phyloP scores from a whole-genome alignment of 2,797 vertebrate genomes.

The Poecilia wingei region DNA sequence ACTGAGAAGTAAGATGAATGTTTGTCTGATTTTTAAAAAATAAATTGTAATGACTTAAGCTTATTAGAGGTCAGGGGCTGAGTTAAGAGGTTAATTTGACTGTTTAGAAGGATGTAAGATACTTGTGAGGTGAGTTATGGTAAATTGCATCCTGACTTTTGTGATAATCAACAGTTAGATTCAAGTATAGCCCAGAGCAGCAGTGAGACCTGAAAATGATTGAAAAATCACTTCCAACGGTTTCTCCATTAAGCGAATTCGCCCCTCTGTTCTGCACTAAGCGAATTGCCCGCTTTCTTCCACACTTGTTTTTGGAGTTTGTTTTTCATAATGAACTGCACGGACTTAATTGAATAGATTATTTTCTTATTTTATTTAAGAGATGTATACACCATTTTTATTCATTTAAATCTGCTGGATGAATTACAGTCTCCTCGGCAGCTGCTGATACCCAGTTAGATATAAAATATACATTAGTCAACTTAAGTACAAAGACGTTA shows the following conservation, averaged over 20 bases:
- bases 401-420: background rate
- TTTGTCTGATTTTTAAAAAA: constrained; percentile 18
- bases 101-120: constrained; percentile 27
- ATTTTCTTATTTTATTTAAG: background rate
- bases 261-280: constrained; percentile 20
- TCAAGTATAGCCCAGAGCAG: constrained; percentile 27
- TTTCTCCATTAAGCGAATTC: constrained; percentile 15
- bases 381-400: background rate
- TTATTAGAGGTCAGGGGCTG: constrained; percentile 38
- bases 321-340: background rate
- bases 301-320: background rate
- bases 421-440: background rate
- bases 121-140: constrained; percentile 43
- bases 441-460: background rate
- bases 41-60: constrained; percentile 26
- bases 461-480: too few species aligned
- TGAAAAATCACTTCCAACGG: constrained; percentile 45
- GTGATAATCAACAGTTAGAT: constrained; percentile 51
- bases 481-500: background rate
- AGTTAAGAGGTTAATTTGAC: constrained; percentile 55
- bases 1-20: constrained; percentile 4
- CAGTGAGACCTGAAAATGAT: constrained; percentile 38
- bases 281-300: constrained; percentile 16
- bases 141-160: constrained; percentile 53
- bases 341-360: background rate